Evolutionary conservation across 2,888 invertebrate species (phyloP).

Genomic region (Ochropleura plecta): DNA sequence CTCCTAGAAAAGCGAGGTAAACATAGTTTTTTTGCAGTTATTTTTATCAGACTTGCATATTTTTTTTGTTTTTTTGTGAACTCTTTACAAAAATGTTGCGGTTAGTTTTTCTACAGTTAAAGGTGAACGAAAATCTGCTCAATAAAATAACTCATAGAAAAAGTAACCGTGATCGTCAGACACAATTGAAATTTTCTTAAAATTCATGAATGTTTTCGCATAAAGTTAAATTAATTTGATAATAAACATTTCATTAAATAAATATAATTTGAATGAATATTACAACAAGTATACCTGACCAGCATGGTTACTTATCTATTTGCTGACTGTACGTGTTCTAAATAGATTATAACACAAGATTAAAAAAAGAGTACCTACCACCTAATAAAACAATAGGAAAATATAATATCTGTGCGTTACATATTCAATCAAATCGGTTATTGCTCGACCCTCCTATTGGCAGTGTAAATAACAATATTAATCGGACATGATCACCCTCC

Average conservation of each 20-base stretch:
- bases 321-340: neutral
- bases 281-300: no score
- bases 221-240: no score
- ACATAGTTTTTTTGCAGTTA: neutral
- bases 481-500: conserved; percentile 18
- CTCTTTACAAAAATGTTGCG: neutral
- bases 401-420: neutral
- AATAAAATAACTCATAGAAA: neutral
- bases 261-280: no score
- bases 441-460: conserved; percentile 31
- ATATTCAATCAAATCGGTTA: conserved; percentile 18
- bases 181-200: no score
- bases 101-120: neutral
- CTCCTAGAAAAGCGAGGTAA: neutral
- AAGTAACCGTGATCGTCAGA: no score
- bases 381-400: neutral
- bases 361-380: no score
- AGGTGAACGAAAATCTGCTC: neutral
- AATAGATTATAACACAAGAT: neutral
- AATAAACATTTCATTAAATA: no score
- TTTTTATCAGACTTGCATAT: neutral
- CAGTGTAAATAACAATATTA: conserved; percentile 44
- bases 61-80: neutral
- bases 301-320: no score
- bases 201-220: no score